phyloP scores from a whole-genome alignment of 2,113 vertebrate species.

The Hypocryptadius cinnamomeus region DNA sequence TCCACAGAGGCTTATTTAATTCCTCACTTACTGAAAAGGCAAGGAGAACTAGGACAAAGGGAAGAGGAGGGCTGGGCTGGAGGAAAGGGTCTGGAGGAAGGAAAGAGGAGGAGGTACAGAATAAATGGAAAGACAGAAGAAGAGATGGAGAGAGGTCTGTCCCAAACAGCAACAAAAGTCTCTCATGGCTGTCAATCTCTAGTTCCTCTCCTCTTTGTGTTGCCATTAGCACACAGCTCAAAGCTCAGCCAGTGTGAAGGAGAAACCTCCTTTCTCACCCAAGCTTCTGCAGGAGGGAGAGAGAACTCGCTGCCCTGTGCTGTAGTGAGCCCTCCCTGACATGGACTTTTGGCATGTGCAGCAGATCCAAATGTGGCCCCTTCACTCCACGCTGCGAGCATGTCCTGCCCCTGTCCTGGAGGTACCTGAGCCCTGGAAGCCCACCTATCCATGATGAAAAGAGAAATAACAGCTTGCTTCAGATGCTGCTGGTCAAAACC shows the following conservation, averaged over 20 bases:
- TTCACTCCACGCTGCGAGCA: not conserved
- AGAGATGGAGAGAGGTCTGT: not conserved
- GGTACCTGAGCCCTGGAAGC: not conserved
- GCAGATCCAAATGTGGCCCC: not conserved
- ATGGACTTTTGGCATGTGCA: not conserved
- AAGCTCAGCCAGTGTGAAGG: not conserved
- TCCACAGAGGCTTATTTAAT: not conserved
- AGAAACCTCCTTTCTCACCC: not conserved
- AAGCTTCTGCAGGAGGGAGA: not conserved
- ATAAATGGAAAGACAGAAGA: not conserved
- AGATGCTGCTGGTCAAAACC: not conserved
- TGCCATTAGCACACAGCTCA: not conserved
- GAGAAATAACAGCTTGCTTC: not conserved
- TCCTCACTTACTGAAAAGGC: not conserved
- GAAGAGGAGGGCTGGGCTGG: not conserved
- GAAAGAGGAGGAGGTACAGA: not conserved
- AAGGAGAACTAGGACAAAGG: not conserved
- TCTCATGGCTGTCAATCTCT: not conserved
- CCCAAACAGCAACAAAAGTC: not conserved
- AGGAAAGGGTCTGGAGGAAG: not conserved
- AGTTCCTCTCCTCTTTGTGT: not conserved
- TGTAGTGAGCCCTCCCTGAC: not conserved
- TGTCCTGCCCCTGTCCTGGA: not conserved
- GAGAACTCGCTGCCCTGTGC: not conserved
- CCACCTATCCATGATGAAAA: not conserved